A percentile compares a stretch with the other conserved stretches of the same genome.
phyloP scores from a whole-genome alignment of 2,888 invertebrate genomes.

The Mesoligia furuncula region DNA sequence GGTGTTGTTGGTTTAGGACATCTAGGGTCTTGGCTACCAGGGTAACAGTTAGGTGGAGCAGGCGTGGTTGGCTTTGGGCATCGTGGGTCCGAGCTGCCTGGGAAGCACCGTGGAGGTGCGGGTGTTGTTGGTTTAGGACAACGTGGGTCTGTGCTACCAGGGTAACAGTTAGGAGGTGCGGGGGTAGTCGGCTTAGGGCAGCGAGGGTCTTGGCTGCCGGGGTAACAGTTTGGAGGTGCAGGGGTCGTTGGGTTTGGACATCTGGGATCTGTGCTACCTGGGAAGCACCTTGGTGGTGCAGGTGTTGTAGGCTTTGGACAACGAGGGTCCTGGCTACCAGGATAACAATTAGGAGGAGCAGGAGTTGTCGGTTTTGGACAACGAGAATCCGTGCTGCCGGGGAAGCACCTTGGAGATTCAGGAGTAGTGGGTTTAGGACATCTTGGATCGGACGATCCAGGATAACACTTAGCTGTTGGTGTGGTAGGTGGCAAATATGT shows the following conservation, averaged over 20 bases:
- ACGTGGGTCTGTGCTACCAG: too few relatives aligned
- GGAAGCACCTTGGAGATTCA: conserved; percentile 63
- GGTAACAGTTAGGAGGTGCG: too few relatives aligned
- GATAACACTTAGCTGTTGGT: not conserved
- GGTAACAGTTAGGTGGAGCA: not conserved
- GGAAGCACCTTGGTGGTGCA: conserved; percentile 34
- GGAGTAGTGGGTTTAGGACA: conserved; percentile 69
- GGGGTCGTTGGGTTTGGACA: conserved; percentile 68
- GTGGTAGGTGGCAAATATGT: conserved; percentile 71
- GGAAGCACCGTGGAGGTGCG: too few relatives aligned
- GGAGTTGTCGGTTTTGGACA: not conserved
- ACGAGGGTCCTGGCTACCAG: not conserved
- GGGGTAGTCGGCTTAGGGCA: too few relatives aligned
- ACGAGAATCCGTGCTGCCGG: conserved; percentile 69
- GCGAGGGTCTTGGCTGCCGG: too few relatives aligned
- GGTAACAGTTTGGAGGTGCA: too few relatives aligned
- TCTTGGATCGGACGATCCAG: conserved; percentile 56
- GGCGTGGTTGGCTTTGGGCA: conserved; percentile 21
- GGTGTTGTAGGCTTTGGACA: too few relatives aligned
- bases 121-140: too few relatives aligned
- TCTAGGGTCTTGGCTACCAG: not conserved
- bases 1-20: conserved; percentile 44
- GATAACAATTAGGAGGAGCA: not conserved
- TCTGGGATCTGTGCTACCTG: conserved; percentile 70
- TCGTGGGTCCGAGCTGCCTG: too few relatives aligned